Percentiles rank a stretch among this genome's conserved stretches.
phyloP scores from a whole-genome alignment of 2,888 invertebrate species.

The Gryllus longicercus region DNA sequence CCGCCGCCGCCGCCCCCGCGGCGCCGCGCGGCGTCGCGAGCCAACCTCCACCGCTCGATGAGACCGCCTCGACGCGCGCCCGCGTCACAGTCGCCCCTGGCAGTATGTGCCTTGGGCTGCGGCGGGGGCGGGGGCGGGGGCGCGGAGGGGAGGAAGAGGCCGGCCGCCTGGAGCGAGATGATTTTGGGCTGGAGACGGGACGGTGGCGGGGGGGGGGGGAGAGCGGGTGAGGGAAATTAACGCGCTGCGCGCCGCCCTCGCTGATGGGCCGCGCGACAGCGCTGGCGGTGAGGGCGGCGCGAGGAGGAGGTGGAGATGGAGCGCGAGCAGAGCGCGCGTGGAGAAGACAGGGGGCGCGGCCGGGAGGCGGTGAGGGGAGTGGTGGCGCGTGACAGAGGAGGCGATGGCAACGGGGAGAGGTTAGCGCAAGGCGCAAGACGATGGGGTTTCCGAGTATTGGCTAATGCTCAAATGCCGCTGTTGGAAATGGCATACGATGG shows the following conservation, averaged over 20 bases:
- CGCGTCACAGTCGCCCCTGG: not conserved
- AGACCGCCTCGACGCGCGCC: not conserved
- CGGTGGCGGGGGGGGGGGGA: not conserved
- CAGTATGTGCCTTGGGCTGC: not conserved
- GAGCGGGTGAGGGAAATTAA: slow-evolving; percentile 9
- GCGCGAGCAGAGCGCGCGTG: not conserved
- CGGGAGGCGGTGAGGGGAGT: not conserved
- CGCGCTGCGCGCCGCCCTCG: not conserved
- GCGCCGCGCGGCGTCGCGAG: not conserved
- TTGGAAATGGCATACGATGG: no score
- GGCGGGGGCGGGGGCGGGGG: not conserved
- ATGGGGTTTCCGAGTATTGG: no score
- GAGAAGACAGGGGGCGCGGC: not conserved
- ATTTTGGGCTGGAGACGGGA: not conserved
- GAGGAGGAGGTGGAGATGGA: not conserved
- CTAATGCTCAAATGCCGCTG: no score
- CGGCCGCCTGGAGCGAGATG: not conserved
- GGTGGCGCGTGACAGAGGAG: not conserved
- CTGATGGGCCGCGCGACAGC: not conserved
- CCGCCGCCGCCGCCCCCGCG: not conserved
- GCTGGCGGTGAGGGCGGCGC: not conserved
- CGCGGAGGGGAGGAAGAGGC: not conserved
- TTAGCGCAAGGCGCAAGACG: no score
- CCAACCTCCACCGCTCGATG: slow-evolving; percentile 17
- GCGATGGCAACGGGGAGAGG: not conserved